Evolutionary conservation across 1,140 invertebrate species (phyloP).

Genomic region (Lethrus apterus): DNA sequence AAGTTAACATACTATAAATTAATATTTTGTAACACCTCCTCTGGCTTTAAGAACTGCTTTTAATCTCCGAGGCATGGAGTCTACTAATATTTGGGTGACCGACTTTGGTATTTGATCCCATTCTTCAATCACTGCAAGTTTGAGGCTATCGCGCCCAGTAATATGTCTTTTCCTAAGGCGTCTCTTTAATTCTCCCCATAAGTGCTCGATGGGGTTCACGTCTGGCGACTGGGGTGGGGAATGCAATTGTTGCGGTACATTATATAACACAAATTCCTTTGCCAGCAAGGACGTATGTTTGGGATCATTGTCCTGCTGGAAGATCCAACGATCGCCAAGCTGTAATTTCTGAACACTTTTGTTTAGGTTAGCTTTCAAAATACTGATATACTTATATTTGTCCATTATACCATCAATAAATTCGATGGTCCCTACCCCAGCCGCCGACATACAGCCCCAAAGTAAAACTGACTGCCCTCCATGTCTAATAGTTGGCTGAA

Average conservation of each 20-base stretch:
- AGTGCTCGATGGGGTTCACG: conserved; percentile 38
- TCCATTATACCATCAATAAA: conserved; percentile 11
- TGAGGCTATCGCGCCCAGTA: conserved; percentile 8
- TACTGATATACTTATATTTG: conserved; percentile 1
- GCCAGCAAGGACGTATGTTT: neutral
- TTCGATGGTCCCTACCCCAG: neutral
- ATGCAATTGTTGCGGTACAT: no score
- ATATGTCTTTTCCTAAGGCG: conserved; percentile 10
- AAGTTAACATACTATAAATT: no score
- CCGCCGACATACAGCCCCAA: conserved; percentile 1
- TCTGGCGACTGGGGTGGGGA: no score
- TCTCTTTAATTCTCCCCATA: no score
- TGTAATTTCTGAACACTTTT: neutral
- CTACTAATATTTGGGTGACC: conserved; percentile 21
- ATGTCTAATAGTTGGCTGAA: conserved; percentile 2
- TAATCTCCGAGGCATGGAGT: conserved; percentile 24
- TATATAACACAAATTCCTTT: no score
- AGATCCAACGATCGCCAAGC: neutral
- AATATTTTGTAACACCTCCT: conserved; percentile 16
- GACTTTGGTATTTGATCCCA: conserved; percentile 22
- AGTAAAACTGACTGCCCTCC: neutral
- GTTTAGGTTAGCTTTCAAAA: neutral
- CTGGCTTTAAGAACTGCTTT: conserved; percentile 24
- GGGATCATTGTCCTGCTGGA: conserved; percentile 4
- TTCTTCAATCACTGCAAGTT: conserved; percentile 17